Percentiles rank a stretch among this genome's conserved stretches.
These are phyloP conservation scores for Allobates femoralis DNA, from an alignment of 2,797 vertebrate species.

Conservation along the genomic window DNA sequence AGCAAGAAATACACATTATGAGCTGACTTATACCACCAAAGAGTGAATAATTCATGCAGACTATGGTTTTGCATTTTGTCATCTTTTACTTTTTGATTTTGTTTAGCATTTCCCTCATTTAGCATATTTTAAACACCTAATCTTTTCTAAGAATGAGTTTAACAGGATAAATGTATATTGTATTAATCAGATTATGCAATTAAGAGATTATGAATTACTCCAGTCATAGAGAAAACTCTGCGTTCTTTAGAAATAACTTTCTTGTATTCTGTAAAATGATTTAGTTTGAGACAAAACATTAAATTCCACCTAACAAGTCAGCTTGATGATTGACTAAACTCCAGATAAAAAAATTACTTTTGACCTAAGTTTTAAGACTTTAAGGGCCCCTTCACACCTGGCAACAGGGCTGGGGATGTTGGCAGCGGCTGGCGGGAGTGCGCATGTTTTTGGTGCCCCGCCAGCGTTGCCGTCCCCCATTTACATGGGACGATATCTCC, in stretches of 20 bases:
- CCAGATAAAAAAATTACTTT: too few relatives aligned
- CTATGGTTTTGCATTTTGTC: conserved; percentile 75
- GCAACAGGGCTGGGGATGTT: too few relatives aligned
- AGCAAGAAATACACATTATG: conserved; percentile 77
- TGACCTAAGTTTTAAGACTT: too few relatives aligned
- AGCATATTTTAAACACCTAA: conserved; percentile 68
- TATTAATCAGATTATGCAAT: not conserved
- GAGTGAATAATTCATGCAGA: conserved; percentile 79
- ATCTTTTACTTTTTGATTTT: conserved; percentile 71
- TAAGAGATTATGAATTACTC: not conserved
- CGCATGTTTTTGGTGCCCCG: too few relatives aligned
- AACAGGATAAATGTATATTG: not conserved
- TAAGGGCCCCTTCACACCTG: too few relatives aligned
- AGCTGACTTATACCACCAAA: conserved; percentile 74
- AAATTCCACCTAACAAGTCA: not conserved
- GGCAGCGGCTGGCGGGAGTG: too few relatives aligned
- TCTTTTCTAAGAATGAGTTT: conserved; percentile 48
- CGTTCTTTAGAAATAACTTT: not conserved
- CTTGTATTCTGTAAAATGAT: not conserved
- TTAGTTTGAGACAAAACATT: not conserved
- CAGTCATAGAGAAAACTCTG: not conserved
- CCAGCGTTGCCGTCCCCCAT: too few relatives aligned
- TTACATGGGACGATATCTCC: too few relatives aligned
- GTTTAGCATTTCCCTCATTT: conserved; percentile 68
- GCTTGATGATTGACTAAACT: not conserved